Evolutionary conservation across 2,797 vertebrate species (phyloP), one percentile per base, ranked within the genome.

Genomic region (Iguana delicatissima): DNA sequence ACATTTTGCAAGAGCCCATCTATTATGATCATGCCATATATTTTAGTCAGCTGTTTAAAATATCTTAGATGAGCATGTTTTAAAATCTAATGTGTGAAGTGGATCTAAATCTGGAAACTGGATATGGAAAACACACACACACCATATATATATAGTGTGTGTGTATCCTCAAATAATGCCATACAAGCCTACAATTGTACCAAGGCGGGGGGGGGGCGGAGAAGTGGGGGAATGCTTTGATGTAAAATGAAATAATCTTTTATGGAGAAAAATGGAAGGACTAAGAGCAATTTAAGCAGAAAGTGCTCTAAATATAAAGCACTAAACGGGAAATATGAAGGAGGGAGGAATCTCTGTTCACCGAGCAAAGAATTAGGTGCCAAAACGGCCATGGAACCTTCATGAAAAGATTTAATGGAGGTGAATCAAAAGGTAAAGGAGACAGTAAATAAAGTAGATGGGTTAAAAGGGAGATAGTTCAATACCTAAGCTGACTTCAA

Each of bases 401-500:
- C 81, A 76, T 89, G 29, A 57, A 59, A 92, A 93, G 14, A 24
- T 89, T 87, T 94, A 90, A 88, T 88, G 52, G 46, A 90, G 29
- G 22, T 91, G 22, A 80, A 74, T 88, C 52, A 42, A 85, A 55
- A 88, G 73, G 57, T 85, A 89, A 92, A 93, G 84, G 84, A 86
- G 73, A 85, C 38, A 83, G 59, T 87, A 92, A 93, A 82, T 90
- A 92, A 93, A 72, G 50, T 80, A 57, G 24, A 81, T 84, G 84
- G 35, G 57, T 5, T 7, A 89, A 84, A 76, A 91, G 72, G 62
- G 72, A 94, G 38, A 88, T 89, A 89, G 72, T 89, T 94, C 86
- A 88, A 22, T 91, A 77, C 82, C 88, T 92, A 76, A 91, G 79
- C 59, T 89, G 59, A 89, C 79, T 88, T n/a, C 80, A 86, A 86